Conservation (phyloP, 2,113 vertebrate species). For the Arenaria interpres region DNA sequence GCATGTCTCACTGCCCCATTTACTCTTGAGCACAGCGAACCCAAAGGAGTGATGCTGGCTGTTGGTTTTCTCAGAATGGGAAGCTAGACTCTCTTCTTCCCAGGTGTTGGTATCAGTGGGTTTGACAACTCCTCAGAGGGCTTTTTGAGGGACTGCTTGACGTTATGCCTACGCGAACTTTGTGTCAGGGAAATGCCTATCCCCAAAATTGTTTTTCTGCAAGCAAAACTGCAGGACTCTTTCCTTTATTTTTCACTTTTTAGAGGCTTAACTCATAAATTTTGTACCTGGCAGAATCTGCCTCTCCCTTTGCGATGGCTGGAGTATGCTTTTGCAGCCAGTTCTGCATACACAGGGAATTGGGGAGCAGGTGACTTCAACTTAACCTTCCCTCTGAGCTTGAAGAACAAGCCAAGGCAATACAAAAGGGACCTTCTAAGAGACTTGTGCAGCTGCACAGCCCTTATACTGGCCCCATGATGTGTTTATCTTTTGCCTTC, state of each 20-base stretch:
- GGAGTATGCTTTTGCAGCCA: background rate
- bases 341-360: background rate
- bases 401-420: slow-evolving; percentile 35
- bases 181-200: background rate
- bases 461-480: slow-evolving; percentile 49
- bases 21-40: background rate
- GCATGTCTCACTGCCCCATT: background rate
- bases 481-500: slow-evolving; percentile 60
- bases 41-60: background rate
- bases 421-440: slow-evolving; percentile 37
- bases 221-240: background rate
- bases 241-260: background rate
- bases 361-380: slow-evolving; percentile 54
- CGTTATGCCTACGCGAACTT: background rate
- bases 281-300: background rate
- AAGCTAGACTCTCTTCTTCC: background rate
- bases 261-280: background rate
- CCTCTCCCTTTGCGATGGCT: background rate
- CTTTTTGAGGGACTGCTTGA: background rate
- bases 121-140: background rate
- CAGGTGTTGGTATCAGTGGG: background rate
- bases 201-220: background rate
- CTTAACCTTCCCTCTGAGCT: slow-evolving; percentile 51
- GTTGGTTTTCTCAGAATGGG: background rate
- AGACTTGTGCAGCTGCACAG: slow-evolving; percentile 50